Evolutionary conservation across 2,888 invertebrate species (phyloP), one percentile per base, ranked within the genome.

Genomic region (Notodonta ziczac): DNA sequence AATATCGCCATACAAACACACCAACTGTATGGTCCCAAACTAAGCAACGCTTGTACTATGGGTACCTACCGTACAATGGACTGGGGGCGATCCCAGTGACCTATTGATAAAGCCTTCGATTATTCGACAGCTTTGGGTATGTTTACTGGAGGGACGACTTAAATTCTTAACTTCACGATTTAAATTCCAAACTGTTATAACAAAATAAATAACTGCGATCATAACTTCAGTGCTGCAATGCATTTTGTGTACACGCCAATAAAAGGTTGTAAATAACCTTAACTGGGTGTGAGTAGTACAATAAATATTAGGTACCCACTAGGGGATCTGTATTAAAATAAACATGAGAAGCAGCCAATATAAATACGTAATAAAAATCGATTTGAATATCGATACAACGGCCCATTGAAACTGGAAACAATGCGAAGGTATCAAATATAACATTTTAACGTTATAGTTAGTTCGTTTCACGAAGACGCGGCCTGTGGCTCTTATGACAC

Each of bases 351-450:
- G 55, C 61, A 63, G 59, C 62, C 67, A 63, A 72, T 74, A 73
- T 78, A 76, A 78, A 77, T 78, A 73, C 72, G 67, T 70, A 74
- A 74, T 80, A 76, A 81, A 74, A 81, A 78, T 76, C 76, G 75
- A 76, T 70, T 76, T 59, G 65, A 76, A 81, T 81, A 77, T 76
- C 75, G 67, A 73, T 72, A 70, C 59, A 65, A 77, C 67, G 70
- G 77, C 59, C 74, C 68, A 80, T 83, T 83, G 78, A 79, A 80
- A 80, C 78, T 76, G 81, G 80, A 84, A 86, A 87, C 86, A 87
- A 87, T 86, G 78, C 81, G 64, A 57, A 60, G 70, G 61, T 75
- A 74, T 82, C 78, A 80, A 80, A 82, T 81, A 81, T 78, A 79
- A 81, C 78, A 78, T 77, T 83, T 77, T 81, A 84, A 85, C 79